Conservation (phyloP, 2,113 vertebrate genomes). For the Pteronura brasiliensis region DNA sequence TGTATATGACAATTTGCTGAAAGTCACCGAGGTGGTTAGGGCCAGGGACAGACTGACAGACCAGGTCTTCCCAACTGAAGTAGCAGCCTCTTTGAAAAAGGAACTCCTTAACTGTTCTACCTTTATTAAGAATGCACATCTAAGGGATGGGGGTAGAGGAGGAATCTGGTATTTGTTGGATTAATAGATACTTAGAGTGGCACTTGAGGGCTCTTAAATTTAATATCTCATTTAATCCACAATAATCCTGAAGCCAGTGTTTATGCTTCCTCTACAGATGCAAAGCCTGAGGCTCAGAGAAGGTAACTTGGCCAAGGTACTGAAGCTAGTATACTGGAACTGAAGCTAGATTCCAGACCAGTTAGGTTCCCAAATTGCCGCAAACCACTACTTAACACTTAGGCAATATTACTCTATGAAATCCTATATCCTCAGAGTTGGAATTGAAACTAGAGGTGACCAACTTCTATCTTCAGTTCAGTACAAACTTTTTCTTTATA, state of each 20-base stretch:
- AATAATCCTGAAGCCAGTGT: not conserved
- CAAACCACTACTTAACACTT: not conserved
- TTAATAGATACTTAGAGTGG: not conserved
- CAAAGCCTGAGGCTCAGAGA: not conserved
- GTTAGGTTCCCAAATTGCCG: not conserved
- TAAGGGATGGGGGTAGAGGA: not conserved
- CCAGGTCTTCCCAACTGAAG: not conserved
- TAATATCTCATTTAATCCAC: not conserved
- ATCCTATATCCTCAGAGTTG: not conserved
- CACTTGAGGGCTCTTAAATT: not conserved
- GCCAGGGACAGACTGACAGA: not conserved
- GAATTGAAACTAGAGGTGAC: not conserved
- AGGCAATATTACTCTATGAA: not conserved
- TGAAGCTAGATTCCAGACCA: not conserved
- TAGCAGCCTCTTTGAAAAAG: not conserved
- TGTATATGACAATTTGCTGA: not conserved
- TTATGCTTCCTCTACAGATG: not conserved
- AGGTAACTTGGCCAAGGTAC: not conserved
- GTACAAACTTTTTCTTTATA: not conserved
- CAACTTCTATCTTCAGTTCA: not conserved
- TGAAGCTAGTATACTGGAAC: not conserved
- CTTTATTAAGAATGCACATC: not conserved
- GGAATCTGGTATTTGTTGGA: not conserved
- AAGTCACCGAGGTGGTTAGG: not conserved
- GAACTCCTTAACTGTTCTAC: not conserved